Conservation (phyloP, 2,113 vertebrate species). For the Pterocles gutturalis region DNA sequence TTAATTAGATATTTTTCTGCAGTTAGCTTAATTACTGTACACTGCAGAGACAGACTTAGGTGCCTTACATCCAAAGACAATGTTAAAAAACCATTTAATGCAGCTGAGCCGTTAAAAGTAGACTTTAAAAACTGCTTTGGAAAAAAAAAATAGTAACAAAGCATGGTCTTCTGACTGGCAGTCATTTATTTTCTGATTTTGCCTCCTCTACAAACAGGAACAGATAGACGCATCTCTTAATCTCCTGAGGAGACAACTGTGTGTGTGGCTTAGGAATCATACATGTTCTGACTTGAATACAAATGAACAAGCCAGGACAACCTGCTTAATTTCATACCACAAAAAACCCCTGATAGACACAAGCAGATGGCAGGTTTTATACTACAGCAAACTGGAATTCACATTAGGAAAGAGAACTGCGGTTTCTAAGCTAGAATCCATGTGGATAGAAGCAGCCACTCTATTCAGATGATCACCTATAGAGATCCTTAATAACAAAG, state of each 20-base stretch:
- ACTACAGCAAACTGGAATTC: not conserved
- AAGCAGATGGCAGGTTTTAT: not conserved
- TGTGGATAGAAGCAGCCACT: not conserved
- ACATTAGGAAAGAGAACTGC: not conserved
- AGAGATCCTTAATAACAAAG: not conserved
- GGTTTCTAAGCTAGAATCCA: not conserved
- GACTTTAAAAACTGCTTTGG: not conserved
- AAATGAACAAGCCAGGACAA: not conserved
- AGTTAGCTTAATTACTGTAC: not conserved
- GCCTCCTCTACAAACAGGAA: not conserved
- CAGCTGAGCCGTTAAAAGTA: not conserved
- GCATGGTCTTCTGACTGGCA: not conserved
- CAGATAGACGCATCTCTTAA: not conserved
- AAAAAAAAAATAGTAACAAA: not conserved
- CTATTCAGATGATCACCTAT: not conserved
- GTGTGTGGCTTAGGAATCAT: not conserved
- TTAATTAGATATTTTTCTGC: not conserved
- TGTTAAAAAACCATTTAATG: not conserved
- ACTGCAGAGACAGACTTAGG: not conserved
- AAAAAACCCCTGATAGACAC: not conserved
- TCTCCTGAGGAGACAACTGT: not conserved
- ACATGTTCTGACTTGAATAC: not conserved
- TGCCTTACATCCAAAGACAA: not conserved
- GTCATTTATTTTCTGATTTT: not conserved
- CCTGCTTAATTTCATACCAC: not conserved